A percentile compares a stretch with the other conserved stretches of the same genome.
These are phyloP conservation scores for Phania funesta DNA, from an alignment of 2,888 invertebrate species.

Conservation along the genomic window DNA sequence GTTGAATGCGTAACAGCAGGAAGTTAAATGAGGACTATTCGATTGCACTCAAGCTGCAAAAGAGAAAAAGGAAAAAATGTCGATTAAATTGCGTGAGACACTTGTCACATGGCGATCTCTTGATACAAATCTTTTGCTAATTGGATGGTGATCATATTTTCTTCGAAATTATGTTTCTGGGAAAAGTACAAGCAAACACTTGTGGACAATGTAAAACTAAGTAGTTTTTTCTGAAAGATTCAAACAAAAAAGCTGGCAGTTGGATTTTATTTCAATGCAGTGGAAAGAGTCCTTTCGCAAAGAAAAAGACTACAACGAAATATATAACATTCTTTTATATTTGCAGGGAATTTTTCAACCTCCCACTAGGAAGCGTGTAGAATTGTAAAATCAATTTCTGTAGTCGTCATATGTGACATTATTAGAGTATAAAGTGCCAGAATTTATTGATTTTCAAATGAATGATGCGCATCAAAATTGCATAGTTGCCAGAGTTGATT, in stretches of 20 bases:
- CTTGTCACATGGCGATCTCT: constrained; percentile 58
- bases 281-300: constrained; percentile 39
- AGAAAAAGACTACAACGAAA: constrained; percentile 11
- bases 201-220: neutral
- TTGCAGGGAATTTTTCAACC: neutral
- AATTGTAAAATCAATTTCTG: constrained; percentile 2
- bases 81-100: constrained; percentile 62
- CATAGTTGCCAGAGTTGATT: neutral
- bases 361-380: constrained; percentile 23
- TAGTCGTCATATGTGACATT: neutral
- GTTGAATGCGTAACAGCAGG: constrained; percentile 50
- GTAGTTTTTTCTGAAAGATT: no score
- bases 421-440: neutral
- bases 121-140: constrained; percentile 63
- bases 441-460: neutral
- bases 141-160: constrained; percentile 42
- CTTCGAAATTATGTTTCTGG: constrained; percentile 3
- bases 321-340: constrained; percentile 36
- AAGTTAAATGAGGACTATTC: constrained; percentile 31
- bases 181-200: constrained; percentile 3
- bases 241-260: neutral
- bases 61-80: neutral
- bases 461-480: neutral
- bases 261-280: neutral
- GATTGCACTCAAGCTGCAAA: constrained; percentile 1